Evolutionary conservation across 2,113 vertebrate species (phyloP).

Genomic region (Embiotoca jacksoni): DNA sequence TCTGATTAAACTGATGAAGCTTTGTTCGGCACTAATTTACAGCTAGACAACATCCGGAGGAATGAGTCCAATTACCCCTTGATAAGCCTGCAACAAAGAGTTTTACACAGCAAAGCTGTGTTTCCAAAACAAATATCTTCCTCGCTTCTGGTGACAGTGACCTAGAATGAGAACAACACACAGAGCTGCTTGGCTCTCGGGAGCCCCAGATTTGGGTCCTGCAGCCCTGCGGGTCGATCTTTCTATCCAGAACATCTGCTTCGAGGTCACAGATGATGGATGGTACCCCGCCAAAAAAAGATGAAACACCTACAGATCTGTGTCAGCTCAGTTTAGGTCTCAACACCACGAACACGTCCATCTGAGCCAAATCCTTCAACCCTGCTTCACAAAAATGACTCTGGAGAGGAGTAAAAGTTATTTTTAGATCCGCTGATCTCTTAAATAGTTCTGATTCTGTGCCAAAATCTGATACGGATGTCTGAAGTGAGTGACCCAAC

Average conservation of each 20-base stretch:
- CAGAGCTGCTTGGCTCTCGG: slow-evolving; percentile 38
- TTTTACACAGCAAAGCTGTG: slow-evolving; percentile 35
- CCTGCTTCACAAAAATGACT: background rate
- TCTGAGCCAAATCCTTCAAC: slow-evolving; percentile 24
- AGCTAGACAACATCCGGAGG: slow-evolving; percentile 8
- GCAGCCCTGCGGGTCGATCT: slow-evolving; percentile 34
- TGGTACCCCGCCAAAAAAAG: slow-evolving; percentile 43
- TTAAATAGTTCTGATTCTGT: no score
- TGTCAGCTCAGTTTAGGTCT: slow-evolving; percentile 58
- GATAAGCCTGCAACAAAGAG: slow-evolving; percentile 15
- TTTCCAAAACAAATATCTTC: slow-evolving; percentile 33
- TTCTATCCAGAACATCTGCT: slow-evolving; percentile 69
- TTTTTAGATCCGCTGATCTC: no score
- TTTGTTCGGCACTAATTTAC: slow-evolving; percentile 12
- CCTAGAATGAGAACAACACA: slow-evolving; percentile 68
- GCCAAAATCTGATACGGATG: background rate
- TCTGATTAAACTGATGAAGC: slow-evolving; percentile 4
- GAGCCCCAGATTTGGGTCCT: slow-evolving; percentile 38
- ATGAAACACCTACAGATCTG: slow-evolving; percentile 54
- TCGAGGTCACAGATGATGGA: slow-evolving; percentile 66
- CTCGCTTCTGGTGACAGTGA: slow-evolving; percentile 45
- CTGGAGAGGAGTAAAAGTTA: no score
- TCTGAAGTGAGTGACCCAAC: background rate
- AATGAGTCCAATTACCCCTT: slow-evolving; percentile 7
- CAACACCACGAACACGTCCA: background rate